phyloP scores from a whole-genome alignment of 2,797 vertebrate genomes.

The Thripadectes ignobilis region DNA sequence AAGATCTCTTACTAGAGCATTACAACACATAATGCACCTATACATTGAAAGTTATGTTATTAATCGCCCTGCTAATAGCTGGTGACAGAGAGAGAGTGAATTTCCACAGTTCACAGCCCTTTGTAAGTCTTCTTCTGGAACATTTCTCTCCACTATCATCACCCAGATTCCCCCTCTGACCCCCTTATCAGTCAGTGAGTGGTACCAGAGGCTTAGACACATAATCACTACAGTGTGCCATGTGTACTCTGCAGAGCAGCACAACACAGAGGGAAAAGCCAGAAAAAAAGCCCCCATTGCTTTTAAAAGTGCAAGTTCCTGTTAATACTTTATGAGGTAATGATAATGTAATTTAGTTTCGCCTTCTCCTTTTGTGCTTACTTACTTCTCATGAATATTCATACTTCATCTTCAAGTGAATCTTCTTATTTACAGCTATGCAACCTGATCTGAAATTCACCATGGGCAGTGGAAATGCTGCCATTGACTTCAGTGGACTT shows the following conservation, averaged over 20 bases:
- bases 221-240: slow-evolving; percentile 14
- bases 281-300: neutral
- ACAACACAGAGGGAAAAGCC: neutral
- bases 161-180: slow-evolving; percentile 63
- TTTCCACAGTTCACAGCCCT: slow-evolving; percentile 66
- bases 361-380: neutral
- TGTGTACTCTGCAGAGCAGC: neutral
- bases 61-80: slow-evolving; percentile 50
- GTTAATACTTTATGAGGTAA: neutral
- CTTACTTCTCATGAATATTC: neutral
- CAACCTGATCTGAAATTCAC: neutral
- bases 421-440: neutral
- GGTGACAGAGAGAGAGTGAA: slow-evolving; percentile 66
- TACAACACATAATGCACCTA: slow-evolving; percentile 27
- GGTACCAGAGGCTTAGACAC: slow-evolving; percentile 63
- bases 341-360: neutral
- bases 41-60: slow-evolving; percentile 29
- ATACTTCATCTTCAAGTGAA: neutral
- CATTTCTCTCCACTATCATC: slow-evolving; percentile 68
- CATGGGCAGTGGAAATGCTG: neutral
- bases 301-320: neutral
- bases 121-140: slow-evolving; percentile 61
- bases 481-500: neutral
- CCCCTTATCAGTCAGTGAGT: slow-evolving; percentile 73
- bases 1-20: neutral